These are phyloP conservation scores for Liopterus haemorrhoidalis DNA, from an alignment of 2,888 invertebrate species.

Conservation along the genomic window DNA sequence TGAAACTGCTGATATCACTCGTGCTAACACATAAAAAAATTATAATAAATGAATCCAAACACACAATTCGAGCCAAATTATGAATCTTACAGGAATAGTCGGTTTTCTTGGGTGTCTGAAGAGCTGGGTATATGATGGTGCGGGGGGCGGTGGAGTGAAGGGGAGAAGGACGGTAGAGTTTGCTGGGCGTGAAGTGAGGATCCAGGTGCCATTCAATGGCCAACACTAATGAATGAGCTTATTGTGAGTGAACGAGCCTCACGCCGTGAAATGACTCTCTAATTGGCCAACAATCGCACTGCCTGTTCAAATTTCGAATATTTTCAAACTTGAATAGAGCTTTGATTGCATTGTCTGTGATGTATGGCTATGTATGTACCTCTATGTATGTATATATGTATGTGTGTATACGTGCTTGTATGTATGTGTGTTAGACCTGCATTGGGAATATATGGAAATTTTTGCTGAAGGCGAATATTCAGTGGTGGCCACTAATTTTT, in stretches of 20 bases:
- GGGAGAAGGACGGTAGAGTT: no score
- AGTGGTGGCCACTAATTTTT: no score
- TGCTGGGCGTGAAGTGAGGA: no score
- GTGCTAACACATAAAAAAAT: constrained; percentile 8
- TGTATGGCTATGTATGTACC: neutral
- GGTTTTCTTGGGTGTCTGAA: constrained; percentile 3
- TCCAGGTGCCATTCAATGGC: constrained; percentile 12
- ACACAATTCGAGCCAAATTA: constrained; percentile 39
- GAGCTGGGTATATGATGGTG: no score
- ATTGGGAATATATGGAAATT: no score
- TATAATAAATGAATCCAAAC: constrained; percentile 37
- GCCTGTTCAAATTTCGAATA: constrained; percentile 41
- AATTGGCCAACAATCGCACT: constrained; percentile 45
- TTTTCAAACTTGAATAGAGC: constrained; percentile 41
- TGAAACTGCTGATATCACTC: constrained; percentile 5
- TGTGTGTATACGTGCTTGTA: no score
- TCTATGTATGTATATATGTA: no score
- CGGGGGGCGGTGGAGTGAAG: no score
- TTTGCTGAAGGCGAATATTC: no score
- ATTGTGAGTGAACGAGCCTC: constrained; percentile 38
- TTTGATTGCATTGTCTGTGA: constrained; percentile 39
- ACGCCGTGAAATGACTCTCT: constrained; percentile 45
- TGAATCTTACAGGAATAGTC: constrained; percentile 20
- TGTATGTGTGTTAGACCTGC: no score
- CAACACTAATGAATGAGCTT: constrained; percentile 42